Evolutionary conservation across 2,888 invertebrate genomes (phyloP), one percentile per base, ranked within the genome.

Genomic region (Galeopsomyia nigrocyanea): DNA sequence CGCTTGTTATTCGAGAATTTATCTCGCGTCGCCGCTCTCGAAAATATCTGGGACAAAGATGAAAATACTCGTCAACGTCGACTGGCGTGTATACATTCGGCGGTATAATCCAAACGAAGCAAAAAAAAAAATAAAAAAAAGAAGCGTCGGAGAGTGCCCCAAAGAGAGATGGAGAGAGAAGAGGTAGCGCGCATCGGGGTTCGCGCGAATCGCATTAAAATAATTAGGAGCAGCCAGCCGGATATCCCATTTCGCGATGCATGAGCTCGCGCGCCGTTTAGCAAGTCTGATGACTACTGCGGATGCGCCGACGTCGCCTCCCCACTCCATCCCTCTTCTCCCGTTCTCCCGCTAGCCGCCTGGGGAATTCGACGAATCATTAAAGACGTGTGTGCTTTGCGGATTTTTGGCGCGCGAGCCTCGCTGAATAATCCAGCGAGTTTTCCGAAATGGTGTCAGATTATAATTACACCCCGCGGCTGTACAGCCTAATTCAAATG

Each of bases 211-310:
- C 78, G 78, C 78, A 80, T 80, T 79, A 80, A 80, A 82, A 82
- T 82, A 82, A 83, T 82, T 82, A 82, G 80, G 78, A 77, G 79
- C 80, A 80, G 79, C 77, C 79, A 79, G 75, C 77, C 77, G 78
- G 77, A 78, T 77, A 77, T 77, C 67, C 75, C 76, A 73, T 76
- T 74, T 76, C 77, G 61, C 56, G 50, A 39, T 72, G 31, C 58
- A 16, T 16, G 31, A 16, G 16, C 22, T 13, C 21, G 21, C 14
- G 21, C 14, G 51, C 53, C 56, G 65, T 56, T 65, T 65, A 65
- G 65, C 65, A 65, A 65, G 65, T 65, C 65, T 65, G 56, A 65
- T 62, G 26, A 55, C 61, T 64, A 58, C 31, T 46, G 14, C 49
- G 13, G 62, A 56, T 49, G 61, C 51, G 60, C 21, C 21, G 65